Conservation (phyloP, 2,888 invertebrate genomes). For the Altica lythri region DNA sequence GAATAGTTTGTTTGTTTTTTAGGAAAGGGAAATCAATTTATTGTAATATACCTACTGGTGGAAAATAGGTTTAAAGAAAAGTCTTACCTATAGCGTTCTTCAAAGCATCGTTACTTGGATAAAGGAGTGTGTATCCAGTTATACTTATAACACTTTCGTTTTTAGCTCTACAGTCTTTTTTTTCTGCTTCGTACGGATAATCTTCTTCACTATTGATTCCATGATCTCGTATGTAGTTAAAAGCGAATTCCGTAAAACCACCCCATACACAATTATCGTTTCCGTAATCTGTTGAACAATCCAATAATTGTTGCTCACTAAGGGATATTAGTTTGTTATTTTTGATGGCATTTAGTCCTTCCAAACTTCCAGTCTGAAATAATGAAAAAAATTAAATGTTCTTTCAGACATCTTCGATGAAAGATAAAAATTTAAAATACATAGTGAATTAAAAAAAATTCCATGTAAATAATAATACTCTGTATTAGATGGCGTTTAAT, state of each 20-base stretch:
- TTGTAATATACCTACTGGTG: too few relatives aligned
- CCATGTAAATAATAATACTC: too few relatives aligned
- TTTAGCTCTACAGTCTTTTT: neutral
- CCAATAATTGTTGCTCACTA: constrained; percentile 81
- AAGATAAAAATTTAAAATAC: too few relatives aligned
- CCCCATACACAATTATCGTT: constrained; percentile 86
- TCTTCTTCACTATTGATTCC: constrained; percentile 82
- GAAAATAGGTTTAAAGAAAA: too few relatives aligned
- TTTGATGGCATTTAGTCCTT: constrained; percentile 85
- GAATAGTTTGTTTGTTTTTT: too few relatives aligned
- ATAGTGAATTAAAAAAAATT: too few relatives aligned
- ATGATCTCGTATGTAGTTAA: constrained; percentile 75
- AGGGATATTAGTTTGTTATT: constrained; percentile 77
- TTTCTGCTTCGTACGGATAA: constrained; percentile 73
- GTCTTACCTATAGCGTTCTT: constrained; percentile 64
- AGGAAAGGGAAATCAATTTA: too few relatives aligned
- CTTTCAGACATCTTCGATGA: neutral
- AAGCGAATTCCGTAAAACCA: constrained; percentile 77
- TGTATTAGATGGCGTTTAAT: too few relatives aligned
- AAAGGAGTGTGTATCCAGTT: neutral
- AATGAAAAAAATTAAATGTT: neutral
- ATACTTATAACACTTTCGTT: constrained; percentile 63
- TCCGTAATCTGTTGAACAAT: constrained; percentile 70
- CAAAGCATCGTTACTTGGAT: neutral
- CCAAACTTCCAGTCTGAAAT: constrained; percentile 57